Evolutionary conservation across 2,888 invertebrate genomes (phyloP), one percentile per base, ranked within the genome.

Genomic region (Lamellibrachia satsuma): DNA sequence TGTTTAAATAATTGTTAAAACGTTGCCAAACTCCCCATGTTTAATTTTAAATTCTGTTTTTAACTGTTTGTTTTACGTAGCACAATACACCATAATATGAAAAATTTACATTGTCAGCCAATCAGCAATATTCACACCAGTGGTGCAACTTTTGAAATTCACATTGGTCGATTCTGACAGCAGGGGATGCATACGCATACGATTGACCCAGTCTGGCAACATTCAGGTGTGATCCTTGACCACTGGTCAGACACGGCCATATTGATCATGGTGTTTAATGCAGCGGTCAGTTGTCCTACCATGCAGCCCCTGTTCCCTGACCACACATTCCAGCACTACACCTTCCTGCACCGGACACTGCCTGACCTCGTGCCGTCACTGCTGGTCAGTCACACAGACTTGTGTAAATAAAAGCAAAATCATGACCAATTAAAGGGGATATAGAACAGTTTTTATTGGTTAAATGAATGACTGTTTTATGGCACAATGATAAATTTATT

Each of bases 261-360:
- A 8, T 97, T 99, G 93, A 98, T 99, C 94, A 97, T 99, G 95
- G 98, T 99, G 55, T 97, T 99, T 95, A 99, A 99, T 97, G 99
- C 99, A 15, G 99, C 99, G 0, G 97, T 98, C 94, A 98, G 98
- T 96, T 98, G 98, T 96, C 98, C 98, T 92, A 98, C 99, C 22
- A 98, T 99, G 97, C 97, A 98, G 94, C 98, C 99, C 8, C 97
- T 99, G 92, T 98, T 99, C 96, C 99, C 99, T 93, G 98, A 98
- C 94, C 98, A 99, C 96, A 98, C 98, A 0, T 97, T 98, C 92
- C 98, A 98, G 92, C 99, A 99, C 97, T 99, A 99, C 97, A 98
- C 98, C 0, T 99, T 99, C 96, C 97, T 99, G 90, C 97, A 98
- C 6, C 99, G 99, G 96, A 98, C 98, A 15, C 98, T 99, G 98